A percentile compares a stretch with the other conserved stretches of the same genome.
Conservation (phyloP, 1,140 invertebrate species). For the Sinonovacula constricta region DNA sequence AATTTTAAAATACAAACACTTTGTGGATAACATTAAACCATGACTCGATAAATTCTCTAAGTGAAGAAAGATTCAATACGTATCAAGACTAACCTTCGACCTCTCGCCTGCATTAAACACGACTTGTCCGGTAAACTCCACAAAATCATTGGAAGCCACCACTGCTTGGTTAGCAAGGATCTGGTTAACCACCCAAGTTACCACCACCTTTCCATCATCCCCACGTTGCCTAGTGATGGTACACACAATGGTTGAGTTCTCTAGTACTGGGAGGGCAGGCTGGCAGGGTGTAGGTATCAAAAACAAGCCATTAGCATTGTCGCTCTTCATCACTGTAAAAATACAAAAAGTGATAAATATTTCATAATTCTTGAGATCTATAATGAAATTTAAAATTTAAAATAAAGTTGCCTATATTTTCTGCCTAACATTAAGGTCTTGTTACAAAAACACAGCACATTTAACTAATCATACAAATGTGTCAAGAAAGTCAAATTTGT, state of each 20-base stretch:
- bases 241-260: conserved; percentile 64
- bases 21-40: too few relatives aligned
- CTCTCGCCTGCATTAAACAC: conserved; percentile 71
- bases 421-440: too few relatives aligned
- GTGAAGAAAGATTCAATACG: neutral
- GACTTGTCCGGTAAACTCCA: conserved; percentile 62
- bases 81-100: conserved; percentile 60
- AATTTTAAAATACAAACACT: too few relatives aligned
- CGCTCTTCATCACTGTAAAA: conserved; percentile 76
- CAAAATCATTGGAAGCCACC: conserved; percentile 68
- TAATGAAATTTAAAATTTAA: too few relatives aligned
- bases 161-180: conserved; percentile 21
- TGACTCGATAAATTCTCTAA: too few relatives aligned
- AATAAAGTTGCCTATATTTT: too few relatives aligned
- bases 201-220: conserved; percentile 67
- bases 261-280: conserved; percentile 53
- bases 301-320: conserved; percentile 77
- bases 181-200: conserved; percentile 70
- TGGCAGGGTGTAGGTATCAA: conserved; percentile 68
- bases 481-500: too few relatives aligned
- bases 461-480: too few relatives aligned
- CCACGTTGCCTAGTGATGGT: conserved; percentile 64
- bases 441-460: too few relatives aligned
- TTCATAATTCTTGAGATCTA: too few relatives aligned
- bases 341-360: conserved; percentile 22